Conservation (phyloP, 1,140 invertebrate species). For the Oedothorax gibbosus region DNA sequence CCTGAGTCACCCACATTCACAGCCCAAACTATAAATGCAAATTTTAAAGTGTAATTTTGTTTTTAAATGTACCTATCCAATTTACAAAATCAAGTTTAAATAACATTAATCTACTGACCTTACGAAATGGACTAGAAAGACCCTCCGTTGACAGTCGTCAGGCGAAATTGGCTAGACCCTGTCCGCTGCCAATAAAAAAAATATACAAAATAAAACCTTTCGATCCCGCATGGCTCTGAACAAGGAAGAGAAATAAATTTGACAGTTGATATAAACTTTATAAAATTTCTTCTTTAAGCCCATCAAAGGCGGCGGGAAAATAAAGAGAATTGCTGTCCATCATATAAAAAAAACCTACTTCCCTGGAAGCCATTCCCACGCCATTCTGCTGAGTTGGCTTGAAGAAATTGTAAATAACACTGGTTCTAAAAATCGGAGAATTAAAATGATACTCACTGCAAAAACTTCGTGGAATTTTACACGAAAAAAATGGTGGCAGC, state of each 20-base stretch:
- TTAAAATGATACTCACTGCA: no score
- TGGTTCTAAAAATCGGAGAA: no score
- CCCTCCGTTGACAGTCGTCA: slow-evolving; percentile 25
- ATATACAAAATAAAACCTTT: slow-evolving; percentile 21
- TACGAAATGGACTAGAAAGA: no score
- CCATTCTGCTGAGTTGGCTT: slow-evolving; percentile 4
- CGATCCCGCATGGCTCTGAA: slow-evolving; percentile 21
- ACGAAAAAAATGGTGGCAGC: no score
- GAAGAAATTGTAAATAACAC: no score
- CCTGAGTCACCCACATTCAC: no score
- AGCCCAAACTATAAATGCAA: no score
- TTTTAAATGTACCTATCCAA: no score
- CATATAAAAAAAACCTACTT: slow-evolving; percentile 19
- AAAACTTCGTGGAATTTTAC: no score
- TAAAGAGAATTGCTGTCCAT: slow-evolving; percentile 40
- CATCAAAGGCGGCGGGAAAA: slow-evolving; percentile 46
- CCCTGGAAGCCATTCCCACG: slow-evolving; percentile 39
- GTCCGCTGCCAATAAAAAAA: slow-evolving; percentile 34
- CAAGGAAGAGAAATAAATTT: slow-evolving; percentile 46
- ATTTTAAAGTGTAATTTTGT: no score
- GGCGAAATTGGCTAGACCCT: slow-evolving; percentile 42
- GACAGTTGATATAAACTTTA: slow-evolving; percentile 59
- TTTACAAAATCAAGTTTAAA: no score
- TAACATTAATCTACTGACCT: no score
- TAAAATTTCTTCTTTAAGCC: slow-evolving; percentile 55